These are phyloP conservation scores for Drosophila elegans DNA, from an alignment of 1,140 invertebrate species.

Conservation along the genomic window DNA sequence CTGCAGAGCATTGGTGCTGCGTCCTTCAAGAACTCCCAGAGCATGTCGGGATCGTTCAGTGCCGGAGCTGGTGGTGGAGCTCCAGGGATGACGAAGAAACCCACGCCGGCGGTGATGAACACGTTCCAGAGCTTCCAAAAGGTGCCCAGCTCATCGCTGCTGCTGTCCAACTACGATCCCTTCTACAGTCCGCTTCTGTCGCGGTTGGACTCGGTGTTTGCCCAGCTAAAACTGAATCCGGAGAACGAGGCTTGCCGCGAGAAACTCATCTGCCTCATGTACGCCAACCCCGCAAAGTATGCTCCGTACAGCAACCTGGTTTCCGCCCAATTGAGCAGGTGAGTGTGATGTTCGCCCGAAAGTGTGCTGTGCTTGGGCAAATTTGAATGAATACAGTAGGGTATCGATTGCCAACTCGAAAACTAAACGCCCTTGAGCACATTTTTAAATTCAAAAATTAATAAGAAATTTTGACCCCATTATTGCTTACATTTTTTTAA, in stretches of 20 bases:
- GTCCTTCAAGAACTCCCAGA: constrained; percentile 77
- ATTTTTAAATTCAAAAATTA: background rate
- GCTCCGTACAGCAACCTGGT: constrained; percentile 94
- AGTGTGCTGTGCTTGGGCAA: constrained; percentile 42
- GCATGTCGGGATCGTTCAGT: constrained; percentile 66
- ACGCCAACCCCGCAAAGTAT: constrained; percentile 92
- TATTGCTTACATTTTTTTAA: no score
- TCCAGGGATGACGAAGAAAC: constrained; percentile 66
- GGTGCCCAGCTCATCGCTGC: constrained; percentile 91
- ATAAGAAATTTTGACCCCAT: constrained; percentile 87
- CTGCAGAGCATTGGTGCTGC: constrained; percentile 76
- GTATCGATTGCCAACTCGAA: no score
- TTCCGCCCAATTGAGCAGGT: constrained; percentile 93
- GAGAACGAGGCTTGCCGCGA: constrained; percentile 90
- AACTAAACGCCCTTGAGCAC: background rate
- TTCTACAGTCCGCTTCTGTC: constrained; percentile 94
- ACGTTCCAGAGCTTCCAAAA: constrained; percentile 91
- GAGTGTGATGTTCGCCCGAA: constrained; percentile 63
- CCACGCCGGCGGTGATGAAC: constrained; percentile 75
- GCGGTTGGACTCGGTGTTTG: constrained; percentile 92
- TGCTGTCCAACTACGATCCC: constrained; percentile 93
- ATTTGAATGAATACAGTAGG: background rate
- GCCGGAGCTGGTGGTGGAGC: constrained; percentile 38
- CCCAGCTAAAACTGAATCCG: constrained; percentile 88
- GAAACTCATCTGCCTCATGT: constrained; percentile 93